Conservation (phyloP, 2,113 vertebrate species). For the Hypanus sabinus region DNA sequence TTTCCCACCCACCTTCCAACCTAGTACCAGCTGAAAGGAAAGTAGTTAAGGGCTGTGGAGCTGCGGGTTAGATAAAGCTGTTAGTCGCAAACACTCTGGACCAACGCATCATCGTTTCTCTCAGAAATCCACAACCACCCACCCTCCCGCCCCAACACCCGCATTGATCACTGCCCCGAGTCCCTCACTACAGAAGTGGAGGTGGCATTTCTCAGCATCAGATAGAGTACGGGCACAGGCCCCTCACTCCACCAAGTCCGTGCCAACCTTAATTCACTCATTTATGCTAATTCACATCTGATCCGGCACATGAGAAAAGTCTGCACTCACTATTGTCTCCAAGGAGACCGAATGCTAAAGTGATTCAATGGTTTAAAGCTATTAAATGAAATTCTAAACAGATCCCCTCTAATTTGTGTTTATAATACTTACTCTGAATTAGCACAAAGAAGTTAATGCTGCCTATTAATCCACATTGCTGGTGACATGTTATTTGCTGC, state of each 20-base stretch:
- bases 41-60: neutral
- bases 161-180: neutral
- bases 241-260: no score
- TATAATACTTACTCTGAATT: neutral
- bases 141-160: no score
- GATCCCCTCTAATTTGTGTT: neutral
- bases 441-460: neutral
- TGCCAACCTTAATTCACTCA: no score
- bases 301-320: neutral
- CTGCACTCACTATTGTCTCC: neutral
- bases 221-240: no score
- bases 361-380: neutral
- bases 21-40: neutral
- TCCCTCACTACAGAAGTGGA: neutral
- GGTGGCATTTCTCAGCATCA: neutral
- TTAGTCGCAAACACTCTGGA: neutral
- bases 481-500: neutral
- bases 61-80: neutral
- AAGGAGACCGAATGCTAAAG: neutral
- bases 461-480: neutral
- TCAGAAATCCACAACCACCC: neutral
- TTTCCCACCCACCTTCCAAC: neutral
- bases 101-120: neutral
- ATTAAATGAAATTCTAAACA: neutral
- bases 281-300: no score